These are phyloP conservation scores for Enteromius anoplus DNA, from an alignment of 2,797 vertebrate species.

Conservation along the genomic window DNA sequence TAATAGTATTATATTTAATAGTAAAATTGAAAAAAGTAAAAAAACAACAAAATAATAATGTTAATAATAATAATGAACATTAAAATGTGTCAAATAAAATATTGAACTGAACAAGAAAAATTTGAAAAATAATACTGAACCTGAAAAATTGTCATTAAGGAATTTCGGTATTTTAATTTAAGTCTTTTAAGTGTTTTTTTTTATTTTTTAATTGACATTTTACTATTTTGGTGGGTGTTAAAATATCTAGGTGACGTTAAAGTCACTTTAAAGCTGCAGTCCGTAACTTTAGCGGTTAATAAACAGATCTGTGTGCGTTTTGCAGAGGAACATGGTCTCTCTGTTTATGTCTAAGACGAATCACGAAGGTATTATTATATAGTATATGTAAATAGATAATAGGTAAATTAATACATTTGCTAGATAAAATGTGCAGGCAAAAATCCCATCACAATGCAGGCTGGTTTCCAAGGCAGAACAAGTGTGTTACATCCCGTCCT, in stretches of 20 bases:
- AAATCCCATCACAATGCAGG: neutral
- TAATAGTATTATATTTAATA: neutral
- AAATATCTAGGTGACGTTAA: neutral
- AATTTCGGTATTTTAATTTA: neutral
- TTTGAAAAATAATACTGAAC: neutral
- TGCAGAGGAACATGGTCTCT: too few relatives aligned
- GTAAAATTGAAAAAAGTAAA: neutral
- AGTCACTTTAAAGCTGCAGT: too few relatives aligned
- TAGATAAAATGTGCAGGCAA: neutral
- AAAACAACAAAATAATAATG: neutral
- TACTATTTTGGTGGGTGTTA: neutral
- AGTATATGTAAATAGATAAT: neutral
- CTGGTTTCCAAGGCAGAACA: neutral
- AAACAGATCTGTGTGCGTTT: too few relatives aligned
- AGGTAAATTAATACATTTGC: neutral
- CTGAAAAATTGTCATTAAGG: neutral
- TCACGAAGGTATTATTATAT: neutral
- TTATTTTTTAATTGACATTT: neutral
- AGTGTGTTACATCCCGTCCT: slow-evolving; percentile 79
- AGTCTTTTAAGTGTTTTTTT: too few relatives aligned
- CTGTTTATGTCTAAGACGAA: too few relatives aligned
- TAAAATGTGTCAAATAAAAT: neutral
- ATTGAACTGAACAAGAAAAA: neutral
- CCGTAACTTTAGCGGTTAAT: too few relatives aligned
- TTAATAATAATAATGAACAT: neutral